Conservation (phyloP, 2,797 vertebrate genomes). For the Bryconaethiops microstoma region DNA sequence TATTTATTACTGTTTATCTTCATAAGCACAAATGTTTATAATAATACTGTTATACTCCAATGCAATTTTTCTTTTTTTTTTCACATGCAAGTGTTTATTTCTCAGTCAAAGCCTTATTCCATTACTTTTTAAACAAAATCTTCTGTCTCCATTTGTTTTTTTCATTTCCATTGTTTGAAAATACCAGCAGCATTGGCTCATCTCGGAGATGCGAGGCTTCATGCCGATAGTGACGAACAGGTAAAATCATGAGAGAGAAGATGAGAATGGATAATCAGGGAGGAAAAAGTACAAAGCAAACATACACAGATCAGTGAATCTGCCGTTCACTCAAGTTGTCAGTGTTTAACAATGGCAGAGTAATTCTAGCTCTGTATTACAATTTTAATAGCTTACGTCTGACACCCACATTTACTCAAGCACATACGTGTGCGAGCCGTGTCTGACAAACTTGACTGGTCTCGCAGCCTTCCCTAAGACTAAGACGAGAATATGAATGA, state of each 20-base stretch:
- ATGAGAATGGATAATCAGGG: not conserved
- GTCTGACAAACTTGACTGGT: conserved; percentile 49
- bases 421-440: conserved; percentile 38
- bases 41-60: too few species aligned
- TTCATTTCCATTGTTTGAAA: too few species aligned
- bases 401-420: conserved; percentile 38
- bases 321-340: conserved; percentile 5
- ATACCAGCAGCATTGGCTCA: too few species aligned
- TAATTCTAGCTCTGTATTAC: conserved; percentile 5
- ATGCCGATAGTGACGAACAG: not conserved
- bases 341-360: conserved; percentile 29
- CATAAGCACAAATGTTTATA: too few species aligned
- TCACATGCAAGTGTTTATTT: too few species aligned
- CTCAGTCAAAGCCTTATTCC: too few species aligned
- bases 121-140: too few species aligned
- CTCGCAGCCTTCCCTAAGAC: conserved; percentile 3
- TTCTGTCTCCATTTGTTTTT: too few species aligned
- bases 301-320: conserved; percentile 5
- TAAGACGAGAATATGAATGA: conserved; percentile 38
- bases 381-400: conserved; percentile 23
- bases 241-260: conserved; percentile 3
- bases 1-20: too few species aligned
- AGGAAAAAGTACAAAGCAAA: conserved; percentile 16
- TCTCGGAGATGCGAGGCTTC: too few species aligned
- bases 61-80: too few species aligned